A percentile compares a stretch with the other conserved stretches of the same genome.
phyloP scores from a whole-genome alignment of 2,797 vertebrate species.

The Myripristis murdjan region DNA sequence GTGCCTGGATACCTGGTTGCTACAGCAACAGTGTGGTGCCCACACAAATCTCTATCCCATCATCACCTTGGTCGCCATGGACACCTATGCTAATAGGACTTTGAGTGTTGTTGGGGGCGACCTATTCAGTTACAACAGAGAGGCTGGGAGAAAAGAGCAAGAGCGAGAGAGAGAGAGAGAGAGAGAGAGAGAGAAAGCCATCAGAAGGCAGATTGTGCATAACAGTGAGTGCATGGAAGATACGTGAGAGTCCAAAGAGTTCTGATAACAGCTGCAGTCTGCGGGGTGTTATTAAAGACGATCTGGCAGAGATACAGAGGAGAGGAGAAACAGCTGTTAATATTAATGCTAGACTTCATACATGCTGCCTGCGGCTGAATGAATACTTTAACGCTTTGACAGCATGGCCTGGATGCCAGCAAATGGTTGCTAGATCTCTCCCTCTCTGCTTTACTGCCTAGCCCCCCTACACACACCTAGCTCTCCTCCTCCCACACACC shows the following conservation, averaged over 20 bases:
- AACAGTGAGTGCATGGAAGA: not conserved
- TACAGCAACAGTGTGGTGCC: constrained; percentile 53
- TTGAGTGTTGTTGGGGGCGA: constrained; percentile 47
- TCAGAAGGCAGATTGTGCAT: not conserved
- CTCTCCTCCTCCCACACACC: not conserved
- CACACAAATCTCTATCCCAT: constrained; percentile 61
- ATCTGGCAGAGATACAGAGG: not conserved
- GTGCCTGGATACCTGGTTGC: constrained; percentile 69
- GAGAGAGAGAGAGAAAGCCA: not conserved
- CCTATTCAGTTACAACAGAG: constrained; percentile 29
- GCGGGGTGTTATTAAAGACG: not conserved
- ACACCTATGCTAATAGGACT: constrained; percentile 53
- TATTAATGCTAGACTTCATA: not conserved
- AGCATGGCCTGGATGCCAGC: too few species aligned
- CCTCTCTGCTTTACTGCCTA: not conserved
- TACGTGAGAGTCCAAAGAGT: constrained; percentile 23
- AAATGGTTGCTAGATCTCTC: not conserved
- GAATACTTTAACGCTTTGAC: too few species aligned
- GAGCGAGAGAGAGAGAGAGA: constrained; percentile 4
- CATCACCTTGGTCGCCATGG: constrained; percentile 68
- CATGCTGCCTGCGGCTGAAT: too few species aligned
- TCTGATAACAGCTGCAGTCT: not conserved
- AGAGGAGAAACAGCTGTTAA: not conserved
- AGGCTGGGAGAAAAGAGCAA: not conserved
- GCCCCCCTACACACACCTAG: not conserved